A percentile compares a stretch with the other conserved stretches of the same genome.
Evolutionary conservation across 2,797 vertebrate species (phyloP).

Genomic region (Squalus acanthias): DNA sequence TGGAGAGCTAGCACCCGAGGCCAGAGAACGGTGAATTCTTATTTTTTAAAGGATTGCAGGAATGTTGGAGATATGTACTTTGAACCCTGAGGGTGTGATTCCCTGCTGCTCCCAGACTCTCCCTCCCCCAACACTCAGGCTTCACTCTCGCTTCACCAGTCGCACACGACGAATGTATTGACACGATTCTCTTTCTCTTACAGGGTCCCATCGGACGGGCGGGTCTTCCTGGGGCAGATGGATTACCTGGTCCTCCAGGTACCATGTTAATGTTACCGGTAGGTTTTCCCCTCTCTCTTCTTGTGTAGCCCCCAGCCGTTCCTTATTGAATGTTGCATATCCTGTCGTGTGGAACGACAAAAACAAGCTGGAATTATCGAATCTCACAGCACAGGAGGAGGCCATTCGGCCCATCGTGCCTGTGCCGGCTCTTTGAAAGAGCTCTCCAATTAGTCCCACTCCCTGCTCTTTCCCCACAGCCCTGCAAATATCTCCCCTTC

Average conservation of each 20-base stretch:
- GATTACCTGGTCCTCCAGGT: conserved; percentile 88
- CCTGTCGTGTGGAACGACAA: too few relatives aligned
- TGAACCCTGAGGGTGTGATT: neutral
- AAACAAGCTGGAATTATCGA: neutral
- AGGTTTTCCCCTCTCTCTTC: conserved; percentile 48
- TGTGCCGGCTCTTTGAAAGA: too few relatives aligned
- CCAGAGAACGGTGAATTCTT: neutral
- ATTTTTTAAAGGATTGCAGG: neutral
- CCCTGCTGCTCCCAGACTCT: neutral
- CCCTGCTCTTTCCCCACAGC: too few relatives aligned
- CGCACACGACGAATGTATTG: neutral
- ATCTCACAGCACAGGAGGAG: neutral
- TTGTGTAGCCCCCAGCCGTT: too few relatives aligned
- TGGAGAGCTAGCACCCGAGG: neutral
- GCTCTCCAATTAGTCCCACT: neutral
- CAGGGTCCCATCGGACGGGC: conserved; percentile 86
- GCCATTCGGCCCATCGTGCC: too few relatives aligned
- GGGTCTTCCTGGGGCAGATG: conserved; percentile 90
- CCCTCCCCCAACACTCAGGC: neutral
- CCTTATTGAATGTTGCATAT: too few relatives aligned
- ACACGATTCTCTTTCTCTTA: conserved; percentile 4
- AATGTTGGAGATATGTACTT: neutral
- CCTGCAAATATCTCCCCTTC: too few relatives aligned
- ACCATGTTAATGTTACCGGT: conserved; percentile 98
- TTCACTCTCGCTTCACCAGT: neutral